Evolutionary conservation across 2,113 vertebrate genomes (phyloP).

Genomic region (Oceanites oceanicus): DNA sequence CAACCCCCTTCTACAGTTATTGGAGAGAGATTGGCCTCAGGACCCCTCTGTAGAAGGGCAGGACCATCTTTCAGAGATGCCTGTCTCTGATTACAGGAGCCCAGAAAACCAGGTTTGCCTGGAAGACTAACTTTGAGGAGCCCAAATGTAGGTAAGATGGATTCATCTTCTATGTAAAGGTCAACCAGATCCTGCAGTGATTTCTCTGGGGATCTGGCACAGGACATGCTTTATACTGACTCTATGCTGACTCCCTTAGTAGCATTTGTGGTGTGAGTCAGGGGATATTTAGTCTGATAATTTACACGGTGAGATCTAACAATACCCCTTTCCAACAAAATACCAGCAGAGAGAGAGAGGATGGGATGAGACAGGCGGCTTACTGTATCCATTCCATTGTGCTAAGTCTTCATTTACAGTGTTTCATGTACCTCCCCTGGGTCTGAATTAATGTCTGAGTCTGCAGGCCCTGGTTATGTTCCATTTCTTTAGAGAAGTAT

Average conservation of each 20-base stretch:
- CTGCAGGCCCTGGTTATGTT: not conserved
- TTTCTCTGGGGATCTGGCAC: not conserved
- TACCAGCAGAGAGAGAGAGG: not conserved
- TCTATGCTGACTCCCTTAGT: not conserved
- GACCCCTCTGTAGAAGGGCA: not conserved
- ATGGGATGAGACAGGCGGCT: not conserved
- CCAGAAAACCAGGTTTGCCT: not conserved
- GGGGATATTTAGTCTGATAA: conserved; percentile 36
- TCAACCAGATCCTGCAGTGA: not conserved
- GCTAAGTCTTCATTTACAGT: not conserved
- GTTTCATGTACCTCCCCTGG: not conserved
- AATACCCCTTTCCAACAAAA: conserved; percentile 11
- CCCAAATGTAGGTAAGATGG: not conserved
- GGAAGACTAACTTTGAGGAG: not conserved
- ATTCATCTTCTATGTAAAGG: not conserved
- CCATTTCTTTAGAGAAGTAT: not conserved
- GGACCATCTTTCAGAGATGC: not conserved
- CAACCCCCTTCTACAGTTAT: not conserved
- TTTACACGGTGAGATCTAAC: conserved; percentile 3
- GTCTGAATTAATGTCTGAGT: not conserved
- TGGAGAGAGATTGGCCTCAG: not conserved
- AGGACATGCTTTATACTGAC: not conserved
- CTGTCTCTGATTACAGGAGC: not conserved
- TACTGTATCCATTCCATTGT: not conserved
- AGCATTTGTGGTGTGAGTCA: conserved; percentile 18